These are phyloP conservation scores for Pseudolaguvia tuberculata DNA, from an alignment of 2,113 vertebrate species.

Conservation along the genomic window DNA sequence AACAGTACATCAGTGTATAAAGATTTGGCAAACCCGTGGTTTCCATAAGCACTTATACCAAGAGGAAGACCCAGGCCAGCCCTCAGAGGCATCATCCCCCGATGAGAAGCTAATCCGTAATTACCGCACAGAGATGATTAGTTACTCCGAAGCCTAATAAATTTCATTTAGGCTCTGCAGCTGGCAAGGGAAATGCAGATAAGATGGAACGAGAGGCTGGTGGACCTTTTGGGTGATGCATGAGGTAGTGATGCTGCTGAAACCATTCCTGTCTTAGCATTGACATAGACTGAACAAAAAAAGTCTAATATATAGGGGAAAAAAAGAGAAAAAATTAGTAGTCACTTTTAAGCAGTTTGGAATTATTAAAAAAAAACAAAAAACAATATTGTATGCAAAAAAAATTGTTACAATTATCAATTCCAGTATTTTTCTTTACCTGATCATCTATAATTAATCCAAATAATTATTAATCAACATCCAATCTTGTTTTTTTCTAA, in stretches of 20 bases:
- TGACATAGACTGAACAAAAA: background rate
- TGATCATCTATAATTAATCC: no score
- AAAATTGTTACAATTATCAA: no score
- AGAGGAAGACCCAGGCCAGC: slow-evolving; percentile 23
- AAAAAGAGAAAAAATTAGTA: background rate
- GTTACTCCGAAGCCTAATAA: slow-evolving; percentile 41
- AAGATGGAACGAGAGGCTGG: slow-evolving; percentile 8
- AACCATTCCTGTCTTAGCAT: background rate
- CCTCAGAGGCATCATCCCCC: slow-evolving; percentile 33
- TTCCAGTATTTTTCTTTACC: no score
- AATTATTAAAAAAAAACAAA: no score
- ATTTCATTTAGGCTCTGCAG: slow-evolving; percentile 34
- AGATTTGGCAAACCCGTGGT: slow-evolving; percentile 46
- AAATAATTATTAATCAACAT: no score
- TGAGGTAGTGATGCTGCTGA: slow-evolving; percentile 1
- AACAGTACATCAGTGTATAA: slow-evolving; percentile 52
- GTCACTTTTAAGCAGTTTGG: no score
- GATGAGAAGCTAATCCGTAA: slow-evolving; percentile 44
- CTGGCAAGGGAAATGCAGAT: slow-evolving; percentile 22
- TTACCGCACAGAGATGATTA: slow-evolving; percentile 45
- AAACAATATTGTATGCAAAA: no score
- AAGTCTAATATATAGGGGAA: background rate
- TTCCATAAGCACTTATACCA: slow-evolving; percentile 31
- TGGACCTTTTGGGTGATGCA: background rate
- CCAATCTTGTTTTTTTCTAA: no score